These are phyloP conservation scores for Platanista minor DNA, from an alignment of 2,113 vertebrate species.

Conservation along the genomic window DNA sequence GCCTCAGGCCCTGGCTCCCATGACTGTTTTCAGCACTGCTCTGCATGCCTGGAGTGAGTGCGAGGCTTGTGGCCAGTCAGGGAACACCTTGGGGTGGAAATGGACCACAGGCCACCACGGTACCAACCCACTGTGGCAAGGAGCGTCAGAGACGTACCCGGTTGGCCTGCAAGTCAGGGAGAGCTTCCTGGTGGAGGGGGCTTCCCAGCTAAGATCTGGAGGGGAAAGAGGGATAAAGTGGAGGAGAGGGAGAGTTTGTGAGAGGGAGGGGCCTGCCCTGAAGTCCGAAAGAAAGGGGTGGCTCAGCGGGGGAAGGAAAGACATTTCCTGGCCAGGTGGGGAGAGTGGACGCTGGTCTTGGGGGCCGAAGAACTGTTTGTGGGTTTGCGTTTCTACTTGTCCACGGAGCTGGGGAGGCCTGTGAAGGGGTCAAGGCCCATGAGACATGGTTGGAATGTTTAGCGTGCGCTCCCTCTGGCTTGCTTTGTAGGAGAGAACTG, in stretches of 20 bases:
- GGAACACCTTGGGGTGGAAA: background rate
- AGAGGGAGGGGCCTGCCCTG: background rate
- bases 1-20: background rate
- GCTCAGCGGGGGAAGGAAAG: background rate
- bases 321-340: rapidly evolving
- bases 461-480: background rate
- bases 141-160: too few species aligned
- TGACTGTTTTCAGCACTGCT: background rate
- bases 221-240: background rate
- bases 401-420: background rate
- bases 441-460: background rate
- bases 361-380: background rate
- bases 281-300: background rate
- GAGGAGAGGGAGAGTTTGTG: background rate
- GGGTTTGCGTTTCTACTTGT: background rate
- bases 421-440: background rate
- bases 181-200: background rate
- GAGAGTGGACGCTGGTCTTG: background rate
- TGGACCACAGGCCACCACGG: rapidly evolving
- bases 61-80: background rate
- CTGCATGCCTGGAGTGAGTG: background rate
- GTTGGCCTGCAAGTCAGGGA: background rate
- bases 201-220: background rate
- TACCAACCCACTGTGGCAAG: background rate
- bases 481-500: background rate